Conservation (phyloP, 2,888 invertebrate genomes). For the Sarcophaga subvicina region DNA sequence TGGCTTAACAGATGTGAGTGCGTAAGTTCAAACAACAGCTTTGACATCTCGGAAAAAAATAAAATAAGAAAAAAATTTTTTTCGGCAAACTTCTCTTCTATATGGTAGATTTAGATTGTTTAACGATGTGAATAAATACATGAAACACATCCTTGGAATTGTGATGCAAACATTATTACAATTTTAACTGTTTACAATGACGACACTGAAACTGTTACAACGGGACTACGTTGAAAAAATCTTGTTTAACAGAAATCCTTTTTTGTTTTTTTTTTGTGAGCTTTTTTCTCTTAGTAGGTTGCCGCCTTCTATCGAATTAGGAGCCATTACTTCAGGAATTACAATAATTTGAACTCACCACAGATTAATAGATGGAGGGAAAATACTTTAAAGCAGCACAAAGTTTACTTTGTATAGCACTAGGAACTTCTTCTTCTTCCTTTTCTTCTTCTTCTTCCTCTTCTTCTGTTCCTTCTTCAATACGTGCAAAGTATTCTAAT, state of each 20-base stretch:
- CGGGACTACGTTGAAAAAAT: conserved; percentile 87
- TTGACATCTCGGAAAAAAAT: too few species aligned
- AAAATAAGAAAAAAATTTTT: too few species aligned
- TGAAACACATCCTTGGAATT: too few species aligned
- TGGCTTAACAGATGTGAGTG: too few species aligned
- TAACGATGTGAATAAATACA: too few species aligned
- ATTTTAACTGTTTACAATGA: conserved; percentile 84
- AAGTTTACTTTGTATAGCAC: conserved; percentile 83
- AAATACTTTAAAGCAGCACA: conserved; percentile 82
- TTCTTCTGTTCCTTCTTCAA: conserved; percentile 81
- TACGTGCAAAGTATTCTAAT: too few species aligned
- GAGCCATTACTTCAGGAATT: conserved; percentile 85
- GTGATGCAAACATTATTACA: conserved; percentile 76
- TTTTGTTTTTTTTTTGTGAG: conserved; percentile 85
- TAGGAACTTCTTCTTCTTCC: conserved; percentile 87
- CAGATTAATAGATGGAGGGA: conserved; percentile 82
- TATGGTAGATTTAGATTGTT: too few species aligned
- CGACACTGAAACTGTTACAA: conserved; percentile 84
- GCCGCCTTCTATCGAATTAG: conserved; percentile 84
- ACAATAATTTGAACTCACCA: conserved; percentile 87
- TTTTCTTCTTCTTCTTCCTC: conserved; percentile 83
- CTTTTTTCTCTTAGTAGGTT: conserved; percentile 79
- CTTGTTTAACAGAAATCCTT: conserved; percentile 88
- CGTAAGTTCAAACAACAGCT: too few species aligned
- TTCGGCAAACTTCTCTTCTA: too few species aligned